Evolutionary conservation across 2,113 vertebrate species (phyloP).

Genomic region (Lophochroa leadbeateri): DNA sequence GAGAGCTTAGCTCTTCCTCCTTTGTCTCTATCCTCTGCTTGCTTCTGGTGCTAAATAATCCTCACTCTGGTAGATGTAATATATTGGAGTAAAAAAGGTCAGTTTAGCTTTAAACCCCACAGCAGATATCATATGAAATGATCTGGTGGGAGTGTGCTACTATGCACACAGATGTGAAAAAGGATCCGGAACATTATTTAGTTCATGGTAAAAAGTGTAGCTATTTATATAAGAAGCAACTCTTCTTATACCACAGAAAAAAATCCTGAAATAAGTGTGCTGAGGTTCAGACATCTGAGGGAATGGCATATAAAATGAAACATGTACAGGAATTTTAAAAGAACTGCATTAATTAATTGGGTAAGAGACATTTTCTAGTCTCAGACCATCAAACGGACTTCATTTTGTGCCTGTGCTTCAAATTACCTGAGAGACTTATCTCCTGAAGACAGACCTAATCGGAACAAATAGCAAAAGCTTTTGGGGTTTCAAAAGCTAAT

Average conservation of each 20-base stretch:
- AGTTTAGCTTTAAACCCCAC: neutral
- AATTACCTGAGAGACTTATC: constrained; percentile 70
- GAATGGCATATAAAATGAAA: constrained; percentile 32
- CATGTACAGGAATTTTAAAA: constrained; percentile 21
- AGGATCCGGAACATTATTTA: neutral
- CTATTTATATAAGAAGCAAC: neutral
- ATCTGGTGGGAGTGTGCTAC: neutral
- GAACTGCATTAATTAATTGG: constrained; percentile 61
- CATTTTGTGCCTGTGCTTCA: constrained; percentile 43
- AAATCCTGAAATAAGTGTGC: neutral
- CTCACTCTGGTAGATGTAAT: neutral
- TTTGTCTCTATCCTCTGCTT: neutral
- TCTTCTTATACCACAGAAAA: neutral
- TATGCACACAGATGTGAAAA: neutral
- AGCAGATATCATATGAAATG: neutral
- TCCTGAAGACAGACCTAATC: constrained; percentile 69
- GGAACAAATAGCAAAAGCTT: constrained; percentile 61
- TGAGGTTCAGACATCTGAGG: constrained; percentile 18
- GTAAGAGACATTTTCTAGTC: constrained; percentile 52
- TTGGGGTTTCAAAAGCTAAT: constrained; percentile 29
- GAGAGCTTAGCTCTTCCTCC: neutral
- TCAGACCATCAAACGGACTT: constrained; percentile 60
- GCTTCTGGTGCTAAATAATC: constrained; percentile 28
- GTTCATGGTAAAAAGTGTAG: neutral
- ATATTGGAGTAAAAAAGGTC: neutral